Evolutionary conservation across 2,888 invertebrate species (phyloP).

Genomic region (Alentia gelatinosa): DNA sequence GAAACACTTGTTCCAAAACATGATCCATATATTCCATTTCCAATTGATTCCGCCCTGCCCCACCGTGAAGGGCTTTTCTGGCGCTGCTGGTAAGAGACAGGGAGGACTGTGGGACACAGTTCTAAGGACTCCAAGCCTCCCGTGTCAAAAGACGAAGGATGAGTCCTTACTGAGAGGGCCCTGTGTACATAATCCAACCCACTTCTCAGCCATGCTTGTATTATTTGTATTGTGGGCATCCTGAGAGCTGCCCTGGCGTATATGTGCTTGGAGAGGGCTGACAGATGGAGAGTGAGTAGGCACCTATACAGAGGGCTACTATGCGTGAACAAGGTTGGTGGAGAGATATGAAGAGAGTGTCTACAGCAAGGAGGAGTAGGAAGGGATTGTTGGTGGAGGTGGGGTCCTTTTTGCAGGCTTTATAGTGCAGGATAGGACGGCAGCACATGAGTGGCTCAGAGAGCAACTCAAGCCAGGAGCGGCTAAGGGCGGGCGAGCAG

Average conservation of each 20-base stretch:
- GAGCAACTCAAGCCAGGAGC: background rate
- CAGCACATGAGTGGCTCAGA: background rate
- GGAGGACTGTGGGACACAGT: no score
- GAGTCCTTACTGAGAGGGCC: background rate
- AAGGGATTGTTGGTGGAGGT: background rate
- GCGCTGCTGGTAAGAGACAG: no score
- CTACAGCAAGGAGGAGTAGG: background rate
- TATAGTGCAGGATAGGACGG: background rate
- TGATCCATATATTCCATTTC: slow-evolving; percentile 48
- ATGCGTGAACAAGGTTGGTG: background rate
- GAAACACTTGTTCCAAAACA: slow-evolving; percentile 38
- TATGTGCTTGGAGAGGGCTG: background rate
- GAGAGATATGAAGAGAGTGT: no score
- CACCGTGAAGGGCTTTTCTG: background rate
- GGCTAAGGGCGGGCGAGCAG: background rate
- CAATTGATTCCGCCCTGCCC: background rate
- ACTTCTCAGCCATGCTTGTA: background rate
- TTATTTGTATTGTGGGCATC: background rate
- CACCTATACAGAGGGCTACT: no score
- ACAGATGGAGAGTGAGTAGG: background rate
- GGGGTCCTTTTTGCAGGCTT: background rate
- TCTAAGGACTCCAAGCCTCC: no score
- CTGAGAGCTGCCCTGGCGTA: background rate
- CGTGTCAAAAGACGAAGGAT: background rate
- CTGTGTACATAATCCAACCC: background rate